Base-by-base conservation (phyloP, 2,797 vertebrate species). In the Cossypha heuglini region DNA sequence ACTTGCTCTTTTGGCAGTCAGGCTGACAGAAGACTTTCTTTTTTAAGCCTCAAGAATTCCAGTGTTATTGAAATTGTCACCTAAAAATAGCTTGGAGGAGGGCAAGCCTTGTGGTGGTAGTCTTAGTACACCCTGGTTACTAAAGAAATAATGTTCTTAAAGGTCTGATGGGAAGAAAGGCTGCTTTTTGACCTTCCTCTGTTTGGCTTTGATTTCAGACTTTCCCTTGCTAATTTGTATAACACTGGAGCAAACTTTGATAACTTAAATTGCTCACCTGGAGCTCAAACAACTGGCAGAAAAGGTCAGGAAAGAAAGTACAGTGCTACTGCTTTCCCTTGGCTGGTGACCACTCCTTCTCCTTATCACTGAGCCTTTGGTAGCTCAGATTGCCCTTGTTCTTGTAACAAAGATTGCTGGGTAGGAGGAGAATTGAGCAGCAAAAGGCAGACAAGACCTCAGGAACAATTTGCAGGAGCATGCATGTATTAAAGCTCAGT, bases 161-260 rank as follows among this genome's bases (percentile, higher is more conserved):
- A 61, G 11, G 42, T 76, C n/a, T 81, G 24, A 12, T 11, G 17
- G 28, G 33, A 75, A 54, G 40, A 72, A 45, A 74, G 28, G 8
- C 40, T 91, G 35, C 10, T 76, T 92, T 82, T 72, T 76, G 33
- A 61, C 40, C 59, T 81, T 54, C 17, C 28, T 54, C 28, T 69
- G 12, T 40, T 75, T 78, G 48, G 18, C 63, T 91, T 85, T 55
- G 63, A 40, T 91, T 82, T 88, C 61, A 93, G 49, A 63, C 28
- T 63, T 31, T 59, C 57, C 18, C 4, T 83, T 21, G 5, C 17
- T 84, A 71, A 28, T 69, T 93, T 89, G n/a, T 48, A 16, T 72
- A 91, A 69, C 0, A 6, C 4, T 85, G 62, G 46, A 82, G 33
- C 28, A 82, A 93, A 87, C 5, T 33, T 81, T 46, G 59, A 20